phyloP scores from a whole-genome alignment of 2,797 vertebrate species.

The Benthosema pterotum region DNA sequence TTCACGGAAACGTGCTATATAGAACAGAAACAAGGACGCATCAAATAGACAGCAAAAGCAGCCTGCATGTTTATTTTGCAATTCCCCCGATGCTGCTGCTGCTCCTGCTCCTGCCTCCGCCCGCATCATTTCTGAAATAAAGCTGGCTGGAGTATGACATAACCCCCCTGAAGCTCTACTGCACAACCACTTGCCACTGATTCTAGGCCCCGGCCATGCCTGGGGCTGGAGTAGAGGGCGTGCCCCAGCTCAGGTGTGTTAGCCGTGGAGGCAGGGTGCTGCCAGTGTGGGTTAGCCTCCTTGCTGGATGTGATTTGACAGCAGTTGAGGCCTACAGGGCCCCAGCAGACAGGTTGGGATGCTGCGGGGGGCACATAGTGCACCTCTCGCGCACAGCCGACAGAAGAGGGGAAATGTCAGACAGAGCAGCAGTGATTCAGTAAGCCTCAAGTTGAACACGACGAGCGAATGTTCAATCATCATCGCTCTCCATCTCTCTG shows the following conservation, averaged over 20 bases:
- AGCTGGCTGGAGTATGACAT: slow-evolving; percentile 56
- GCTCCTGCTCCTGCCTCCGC: neutral
- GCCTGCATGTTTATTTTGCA: neutral
- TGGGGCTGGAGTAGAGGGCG: slow-evolving; percentile 66
- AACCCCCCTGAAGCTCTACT: slow-evolving; percentile 31
- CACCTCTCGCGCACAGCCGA: slow-evolving; percentile 61
- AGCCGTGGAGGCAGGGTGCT: slow-evolving; percentile 67
- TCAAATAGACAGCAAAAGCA: slow-evolving; percentile 4
- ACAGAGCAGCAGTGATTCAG: slow-evolving; percentile 65
- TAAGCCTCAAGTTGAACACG: slow-evolving; percentile 65
- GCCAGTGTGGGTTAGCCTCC: slow-evolving; percentile 75
- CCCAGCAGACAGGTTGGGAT: slow-evolving; percentile 63
- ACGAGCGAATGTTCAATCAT: slow-evolving; percentile 71
- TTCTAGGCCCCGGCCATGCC: slow-evolving; percentile 55
- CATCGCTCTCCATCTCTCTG: slow-evolving; percentile 50
- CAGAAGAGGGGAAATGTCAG: slow-evolving; percentile 43
- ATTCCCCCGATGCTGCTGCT: neutral
- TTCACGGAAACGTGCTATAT: neutral
- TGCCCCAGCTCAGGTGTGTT: slow-evolving; percentile 80
- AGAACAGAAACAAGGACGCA: neutral
- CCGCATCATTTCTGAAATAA: slow-evolving; percentile 35
- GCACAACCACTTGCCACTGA: slow-evolving; percentile 43
- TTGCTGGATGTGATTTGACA: slow-evolving; percentile 77
- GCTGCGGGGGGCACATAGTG: slow-evolving; percentile 69
- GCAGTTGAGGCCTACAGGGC: slow-evolving; percentile 68